Base-by-base conservation (phyloP, 2,797 vertebrate species). In the Lemur catta region DNA sequence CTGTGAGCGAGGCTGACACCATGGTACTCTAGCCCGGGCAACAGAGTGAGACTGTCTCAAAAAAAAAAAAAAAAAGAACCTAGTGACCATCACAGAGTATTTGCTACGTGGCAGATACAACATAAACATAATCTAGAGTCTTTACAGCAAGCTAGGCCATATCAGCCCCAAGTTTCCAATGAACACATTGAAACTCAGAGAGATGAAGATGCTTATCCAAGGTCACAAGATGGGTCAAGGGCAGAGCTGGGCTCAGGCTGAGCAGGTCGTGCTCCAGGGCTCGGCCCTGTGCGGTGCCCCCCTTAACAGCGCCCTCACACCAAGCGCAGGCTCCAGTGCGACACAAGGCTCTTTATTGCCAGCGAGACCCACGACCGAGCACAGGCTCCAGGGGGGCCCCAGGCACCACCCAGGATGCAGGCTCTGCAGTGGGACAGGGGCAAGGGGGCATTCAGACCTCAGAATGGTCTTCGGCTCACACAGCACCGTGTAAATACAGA, bases 401-500 rank as follows among this genome's bases (percentile, higher is more conserved):
- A n/a, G 65, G 76, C 22, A 10, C 95, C 17, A 41, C 95, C 86
- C 97, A 93, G 95, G 93, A 84, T 24, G 78, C 26, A 85, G 0
- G 41, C 33, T 2, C 59, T 35, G 97, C 95, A 84, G 69, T 67
- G 9, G 94, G 92, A 97, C 52, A 84, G 63, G n/a, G 90, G 61
- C 75, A 88, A 65, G 92, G 95, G 96, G 89, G 85, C 93, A 82
- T 95, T 89, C 80, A 88, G 95, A 92, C 93, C 76, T 91, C 96
- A 82, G 57, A 78, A 96, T 0, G 15, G 85, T 95, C 96, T 95
- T 96, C 81, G 78, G 52, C 96, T 99, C 98, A 99, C 30, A 98
- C 97, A 28, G 98, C 98, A 96, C 99, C 99, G 0, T 99, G 98
- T 80, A 99, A 98, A 98, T 99, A 99, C 92, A 99, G 98, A 18